A percentile compares a stretch with the other conserved stretches of the same genome.
Conservation (phyloP, 1,140 invertebrate genomes). For the Eriocheir sinensis region DNA sequence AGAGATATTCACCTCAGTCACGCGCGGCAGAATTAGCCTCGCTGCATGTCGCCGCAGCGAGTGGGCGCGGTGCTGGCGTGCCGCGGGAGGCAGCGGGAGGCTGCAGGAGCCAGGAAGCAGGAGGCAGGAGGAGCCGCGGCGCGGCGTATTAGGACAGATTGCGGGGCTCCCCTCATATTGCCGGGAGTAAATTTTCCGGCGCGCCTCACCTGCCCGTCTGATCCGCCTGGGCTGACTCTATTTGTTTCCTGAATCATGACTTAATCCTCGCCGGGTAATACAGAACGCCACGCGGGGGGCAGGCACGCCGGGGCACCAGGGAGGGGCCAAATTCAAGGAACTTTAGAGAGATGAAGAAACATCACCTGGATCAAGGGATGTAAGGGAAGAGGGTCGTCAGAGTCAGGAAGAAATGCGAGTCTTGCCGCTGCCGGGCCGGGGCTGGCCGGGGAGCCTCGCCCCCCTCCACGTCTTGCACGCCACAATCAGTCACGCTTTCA, state of each 20-base stretch:
- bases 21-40: too few species aligned
- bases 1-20: too few species aligned
- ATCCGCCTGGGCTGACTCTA: slow-evolving; percentile 42
- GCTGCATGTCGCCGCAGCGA: background rate
- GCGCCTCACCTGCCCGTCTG: slow-evolving; percentile 32
- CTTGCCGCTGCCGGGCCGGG: background rate
- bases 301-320: background rate
- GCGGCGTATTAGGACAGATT: slow-evolving; percentile 54
- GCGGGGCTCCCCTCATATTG: slow-evolving; percentile 21
- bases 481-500: slow-evolving; percentile 15
- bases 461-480: background rate
- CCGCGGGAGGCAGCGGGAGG: background rate
- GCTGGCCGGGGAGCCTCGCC: background rate
- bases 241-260: slow-evolving; percentile 60
- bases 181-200: slow-evolving; percentile 40
- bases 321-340: background rate
- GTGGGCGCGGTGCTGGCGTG: background rate
- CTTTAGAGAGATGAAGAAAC: slow-evolving; percentile 12
- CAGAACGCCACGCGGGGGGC: background rate
- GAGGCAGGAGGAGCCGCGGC: background rate
- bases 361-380: slow-evolving; percentile 8
- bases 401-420: background rate
- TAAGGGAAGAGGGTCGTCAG: slow-evolving; percentile 1
- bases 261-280: slow-evolving; percentile 47
- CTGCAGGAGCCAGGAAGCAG: background rate